Conservation (phyloP, 2,797 vertebrate genomes). For the Gambusia yucatana region DNA sequence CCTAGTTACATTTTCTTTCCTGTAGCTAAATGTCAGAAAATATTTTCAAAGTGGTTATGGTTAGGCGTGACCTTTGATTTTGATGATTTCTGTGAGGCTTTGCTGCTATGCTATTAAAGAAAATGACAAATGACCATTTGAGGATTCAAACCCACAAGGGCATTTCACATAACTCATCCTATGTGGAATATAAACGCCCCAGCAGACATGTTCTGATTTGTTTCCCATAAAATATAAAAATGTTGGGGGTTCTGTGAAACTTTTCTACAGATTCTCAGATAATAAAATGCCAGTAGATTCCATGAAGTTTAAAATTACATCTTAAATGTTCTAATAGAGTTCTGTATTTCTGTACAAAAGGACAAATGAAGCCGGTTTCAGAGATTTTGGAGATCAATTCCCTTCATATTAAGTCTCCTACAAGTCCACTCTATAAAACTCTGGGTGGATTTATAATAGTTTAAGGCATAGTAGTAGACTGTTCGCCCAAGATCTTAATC, state of each 20-base stretch:
- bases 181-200: background rate
- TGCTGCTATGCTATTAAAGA: background rate
- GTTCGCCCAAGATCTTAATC: background rate
- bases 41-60: background rate
- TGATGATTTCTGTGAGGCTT: background rate
- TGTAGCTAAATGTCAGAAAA: background rate
- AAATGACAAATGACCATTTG: conserved; percentile 1
- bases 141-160: background rate
- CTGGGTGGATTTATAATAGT: background rate
- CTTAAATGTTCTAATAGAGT: background rate
- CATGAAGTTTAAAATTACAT: background rate
- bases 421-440: background rate
- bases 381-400: background rate
- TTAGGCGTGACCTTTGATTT: background rate
- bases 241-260: background rate
- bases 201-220: background rate
- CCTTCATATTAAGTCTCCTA: background rate
- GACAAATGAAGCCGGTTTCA: background rate
- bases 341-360: background rate
- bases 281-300: background rate
- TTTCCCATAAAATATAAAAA: background rate
- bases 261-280: background rate
- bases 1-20: background rate
- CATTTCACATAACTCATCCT: background rate
- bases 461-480: background rate